These are phyloP conservation scores for Pseudococcus viburni DNA, from an alignment of 2,888 invertebrate species.

Conservation along the genomic window DNA sequence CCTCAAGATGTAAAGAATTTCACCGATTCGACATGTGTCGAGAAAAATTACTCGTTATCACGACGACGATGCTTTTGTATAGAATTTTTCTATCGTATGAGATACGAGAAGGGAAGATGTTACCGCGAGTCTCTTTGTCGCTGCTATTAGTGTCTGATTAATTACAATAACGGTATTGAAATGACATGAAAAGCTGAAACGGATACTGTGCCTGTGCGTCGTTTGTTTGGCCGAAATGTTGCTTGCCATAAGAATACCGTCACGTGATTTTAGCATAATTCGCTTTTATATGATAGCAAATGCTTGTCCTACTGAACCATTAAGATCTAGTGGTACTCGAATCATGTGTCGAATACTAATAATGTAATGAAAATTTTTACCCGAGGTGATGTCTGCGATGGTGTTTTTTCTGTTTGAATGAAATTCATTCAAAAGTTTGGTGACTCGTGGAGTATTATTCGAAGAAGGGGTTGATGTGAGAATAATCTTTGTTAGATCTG, in stretches of 20 bases:
- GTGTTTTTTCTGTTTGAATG: not conserved
- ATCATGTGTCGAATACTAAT: constrained; percentile 30
- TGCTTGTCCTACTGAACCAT: constrained; percentile 39
- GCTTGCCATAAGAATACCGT: constrained; percentile 19
- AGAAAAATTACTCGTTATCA: constrained; percentile 22
- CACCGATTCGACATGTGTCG: not conserved
- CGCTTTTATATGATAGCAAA: constrained; percentile 30
- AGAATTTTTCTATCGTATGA: not conserved
- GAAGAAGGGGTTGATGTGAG: constrained; percentile 12
- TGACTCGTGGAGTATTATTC: not conserved
- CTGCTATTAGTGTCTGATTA: constrained; percentile 24
- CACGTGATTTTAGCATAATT: constrained; percentile 51
- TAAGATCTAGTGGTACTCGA: not conserved
- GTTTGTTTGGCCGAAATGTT: constrained; percentile 32
- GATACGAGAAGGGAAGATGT: not conserved
- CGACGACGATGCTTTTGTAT: not conserved
- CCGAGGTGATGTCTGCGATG: not conserved
- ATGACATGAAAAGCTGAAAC: constrained; percentile 47
- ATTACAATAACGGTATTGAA: constrained; percentile 48
- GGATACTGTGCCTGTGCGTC: constrained; percentile 7
- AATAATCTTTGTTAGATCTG: constrained; percentile 18
- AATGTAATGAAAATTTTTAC: not conserved
- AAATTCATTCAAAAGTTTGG: not conserved
- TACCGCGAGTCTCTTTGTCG: not conserved
- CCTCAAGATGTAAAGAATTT: not conserved